Conservation (phyloP, 2,888 invertebrate genomes). For the Phortica magna region DNA sequence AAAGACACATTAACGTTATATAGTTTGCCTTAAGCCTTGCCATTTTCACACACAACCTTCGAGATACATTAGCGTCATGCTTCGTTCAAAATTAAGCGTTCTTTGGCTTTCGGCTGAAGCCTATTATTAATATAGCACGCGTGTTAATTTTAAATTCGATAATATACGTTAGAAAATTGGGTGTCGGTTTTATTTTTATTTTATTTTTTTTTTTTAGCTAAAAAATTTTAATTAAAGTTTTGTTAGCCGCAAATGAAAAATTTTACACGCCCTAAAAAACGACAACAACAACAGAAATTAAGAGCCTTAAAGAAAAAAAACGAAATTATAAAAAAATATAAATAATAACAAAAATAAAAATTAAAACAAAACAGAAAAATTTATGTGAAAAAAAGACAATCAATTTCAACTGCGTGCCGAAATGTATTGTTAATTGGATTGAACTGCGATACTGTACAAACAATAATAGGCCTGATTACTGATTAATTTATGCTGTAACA, state of each 20-base stretch:
- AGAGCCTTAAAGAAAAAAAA: too few relatives aligned
- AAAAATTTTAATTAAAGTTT: too few relatives aligned
- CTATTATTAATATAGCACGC: too few relatives aligned
- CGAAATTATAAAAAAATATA: neutral
- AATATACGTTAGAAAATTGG: too few relatives aligned
- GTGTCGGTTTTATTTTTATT: too few relatives aligned
- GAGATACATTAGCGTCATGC: too few relatives aligned
- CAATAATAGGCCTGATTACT: conserved; percentile 33
- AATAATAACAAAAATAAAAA: conserved; percentile 4
- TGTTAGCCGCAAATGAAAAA: too few relatives aligned
- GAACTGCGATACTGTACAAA: conserved; percentile 13
- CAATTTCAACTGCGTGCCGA: conserved; percentile 46
- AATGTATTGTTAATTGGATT: conserved; percentile 63
- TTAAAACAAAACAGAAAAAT: conserved; percentile 30
- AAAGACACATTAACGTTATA: neutral
- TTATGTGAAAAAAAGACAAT: conserved; percentile 51
- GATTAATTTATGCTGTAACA: conserved; percentile 43
- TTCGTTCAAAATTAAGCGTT: too few relatives aligned
- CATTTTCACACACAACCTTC: too few relatives aligned
- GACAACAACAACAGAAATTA: conserved; percentile 3
- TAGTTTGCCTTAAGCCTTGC: neutral
- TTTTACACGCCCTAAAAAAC: neutral
- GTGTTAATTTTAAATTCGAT: too few relatives aligned
- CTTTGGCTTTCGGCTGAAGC: too few relatives aligned
- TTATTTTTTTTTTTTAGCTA: too few relatives aligned